These are phyloP conservation scores for Pipistrellus kuhlii DNA, from an alignment of 2,797 vertebrate genomes.

Conservation along the genomic window DNA sequence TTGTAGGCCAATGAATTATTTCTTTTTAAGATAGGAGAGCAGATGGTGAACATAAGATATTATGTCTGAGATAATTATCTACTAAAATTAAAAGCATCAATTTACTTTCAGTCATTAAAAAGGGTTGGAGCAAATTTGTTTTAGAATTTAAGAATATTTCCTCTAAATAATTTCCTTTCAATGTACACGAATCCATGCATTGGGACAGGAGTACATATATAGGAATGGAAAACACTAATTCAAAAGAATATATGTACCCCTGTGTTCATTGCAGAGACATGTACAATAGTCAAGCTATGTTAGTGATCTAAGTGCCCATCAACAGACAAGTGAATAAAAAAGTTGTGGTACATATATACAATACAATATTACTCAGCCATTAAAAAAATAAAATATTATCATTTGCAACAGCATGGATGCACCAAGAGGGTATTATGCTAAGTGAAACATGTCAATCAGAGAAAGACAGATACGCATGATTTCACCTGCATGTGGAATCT, in stretches of 20 bases:
- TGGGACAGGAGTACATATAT: no score
- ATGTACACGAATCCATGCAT: no score
- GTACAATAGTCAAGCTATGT: neutral
- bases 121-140: neutral
- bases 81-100: conserved; percentile 38
- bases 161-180: no score
- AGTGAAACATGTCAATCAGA: neutral
- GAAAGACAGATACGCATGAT: neutral
- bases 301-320: neutral
- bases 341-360: neutral
- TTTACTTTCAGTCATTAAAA: conserved; percentile 35
- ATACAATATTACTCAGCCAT: neutral
- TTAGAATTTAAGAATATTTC: conserved; percentile 16
- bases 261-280: neutral
- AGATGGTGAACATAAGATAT: conserved; percentile 47
- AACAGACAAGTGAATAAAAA: neutral
- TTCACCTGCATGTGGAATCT: neutral
- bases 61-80: conserved; percentile 48
- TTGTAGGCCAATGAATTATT: conserved; percentile 18
- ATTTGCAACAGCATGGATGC: neutral
- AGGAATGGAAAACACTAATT: neutral
- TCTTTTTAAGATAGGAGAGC: neutral
- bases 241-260: neutral
- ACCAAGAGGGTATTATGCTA: neutral
- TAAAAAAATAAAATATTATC: neutral